Base-by-base conservation (phyloP, 2,888 invertebrate species). In the Drosophila emarginata region DNA sequence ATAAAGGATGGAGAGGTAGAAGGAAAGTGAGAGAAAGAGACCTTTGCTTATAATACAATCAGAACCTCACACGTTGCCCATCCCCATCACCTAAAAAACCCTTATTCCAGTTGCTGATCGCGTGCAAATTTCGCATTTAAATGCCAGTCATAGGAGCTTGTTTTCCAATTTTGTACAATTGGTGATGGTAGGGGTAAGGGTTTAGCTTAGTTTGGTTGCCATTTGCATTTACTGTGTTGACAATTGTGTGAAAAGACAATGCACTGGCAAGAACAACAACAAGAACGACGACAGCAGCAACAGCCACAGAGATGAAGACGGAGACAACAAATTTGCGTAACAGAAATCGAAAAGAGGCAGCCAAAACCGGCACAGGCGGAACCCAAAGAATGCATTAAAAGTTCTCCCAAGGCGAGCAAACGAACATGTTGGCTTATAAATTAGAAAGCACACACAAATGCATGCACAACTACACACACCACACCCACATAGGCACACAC, bases 41-140 rank as follows among this genome's bases (percentile, higher is more conserved):
- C 59, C 50, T 66, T 68, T 81, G 77, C 76, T 82, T 76, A 77
- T 80, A 78, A 74, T 82, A 80, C 76, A 79, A 80, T 82, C 83
- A 82, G 36, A 50, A 72, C 51, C 54, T 53, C 71, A 62, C 39
- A 53, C 37, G 54, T 32, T 45, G 40, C 40, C 28, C 18, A 32
- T 1, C 11, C 12, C 21, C 18, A 11, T 4, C 18, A 3, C 1
- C 18, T 12, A 45, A 18, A 45, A 50, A 36, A 18, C 12, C 32
- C 62, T 78, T 76, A 76, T 78, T 81, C 79, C 56, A 70, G 64
- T 67, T 74, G 76, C 83, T 65, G 75, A 72, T 88, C 88, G 88
- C 84, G 84, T 88, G 84, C 87, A 80, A 84, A 84, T 80, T 84
- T 83, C 84, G 77, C 87, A 85, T 85, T 85, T 85, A 86, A 86